These are phyloP conservation scores for Oreochromis mossambicus DNA, from an alignment of 2,797 vertebrate genomes.

Conservation along the genomic window DNA sequence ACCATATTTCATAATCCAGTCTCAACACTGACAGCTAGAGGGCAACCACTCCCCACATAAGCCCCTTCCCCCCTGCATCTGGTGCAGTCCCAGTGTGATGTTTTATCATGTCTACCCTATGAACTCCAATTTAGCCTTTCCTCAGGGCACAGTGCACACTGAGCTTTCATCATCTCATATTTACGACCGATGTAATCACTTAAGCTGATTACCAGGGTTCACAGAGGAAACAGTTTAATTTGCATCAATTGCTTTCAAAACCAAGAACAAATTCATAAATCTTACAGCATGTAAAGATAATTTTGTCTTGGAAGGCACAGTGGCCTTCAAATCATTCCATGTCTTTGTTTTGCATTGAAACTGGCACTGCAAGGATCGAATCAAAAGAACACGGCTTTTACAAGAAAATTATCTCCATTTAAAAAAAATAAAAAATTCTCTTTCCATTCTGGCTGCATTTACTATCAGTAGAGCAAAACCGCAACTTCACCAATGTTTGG, in stretches of 20 bases:
- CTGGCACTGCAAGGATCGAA: conserved; percentile 40
- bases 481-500: conserved; percentile 65
- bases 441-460: conserved; percentile 54
- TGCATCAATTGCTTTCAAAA: conserved; percentile 68
- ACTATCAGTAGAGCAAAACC: conserved; percentile 44
- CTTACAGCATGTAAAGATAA: conserved; percentile 53
- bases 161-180: conserved; percentile 72
- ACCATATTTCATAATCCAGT: conserved; percentile 54
- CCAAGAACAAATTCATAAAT: conserved; percentile 73
- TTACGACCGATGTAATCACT: conserved; percentile 71
- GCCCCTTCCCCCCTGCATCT: conserved; percentile 37
- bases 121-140: conserved; percentile 49
- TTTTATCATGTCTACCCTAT: conserved; percentile 51
- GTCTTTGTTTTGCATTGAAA: conserved; percentile 43
- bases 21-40: conserved; percentile 79
- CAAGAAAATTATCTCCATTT: conserved; percentile 44
- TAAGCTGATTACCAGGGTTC: conserved; percentile 74
- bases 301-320: conserved; percentile 59
- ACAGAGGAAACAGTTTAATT: conserved; percentile 73
- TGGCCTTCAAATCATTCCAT: conserved; percentile 33
- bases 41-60: conserved; percentile 77
- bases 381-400: conserved; percentile 56
- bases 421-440: not conserved
- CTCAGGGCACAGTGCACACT: conserved; percentile 36
- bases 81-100: conserved; percentile 42